These are phyloP conservation scores for Labrus mixtus DNA, from an alignment of 2,113 vertebrate genomes.

Conservation along the genomic window DNA sequence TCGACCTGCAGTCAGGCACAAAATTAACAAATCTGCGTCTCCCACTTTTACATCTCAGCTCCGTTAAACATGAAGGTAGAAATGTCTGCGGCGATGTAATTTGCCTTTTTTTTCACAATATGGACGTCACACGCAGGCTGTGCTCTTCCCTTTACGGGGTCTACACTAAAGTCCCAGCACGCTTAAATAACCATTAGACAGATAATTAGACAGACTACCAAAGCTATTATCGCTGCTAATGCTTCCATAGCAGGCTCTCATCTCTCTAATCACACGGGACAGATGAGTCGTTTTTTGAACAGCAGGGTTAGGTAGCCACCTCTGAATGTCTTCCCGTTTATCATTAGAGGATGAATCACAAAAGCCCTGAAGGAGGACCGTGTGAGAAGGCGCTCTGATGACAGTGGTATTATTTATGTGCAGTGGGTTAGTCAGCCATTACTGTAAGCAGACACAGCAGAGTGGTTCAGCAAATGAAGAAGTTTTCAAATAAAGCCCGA, in stretches of 20 bases:
- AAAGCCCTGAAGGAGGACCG: slow-evolving; percentile 3
- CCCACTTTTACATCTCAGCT: slow-evolving; percentile 25
- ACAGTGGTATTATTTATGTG: background rate
- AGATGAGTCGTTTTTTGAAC: slow-evolving; percentile 39
- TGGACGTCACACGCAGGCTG: slow-evolving; percentile 7
- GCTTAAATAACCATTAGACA: slow-evolving; percentile 46
- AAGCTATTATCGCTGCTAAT: slow-evolving; percentile 37
- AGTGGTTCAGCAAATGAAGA: background rate
- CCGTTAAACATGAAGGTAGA: slow-evolving; percentile 22
- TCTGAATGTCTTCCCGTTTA: slow-evolving; percentile 26
- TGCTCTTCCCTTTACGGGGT: background rate
- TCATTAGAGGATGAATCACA: slow-evolving; percentile 37
- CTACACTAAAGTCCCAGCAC: slow-evolving; percentile 17
- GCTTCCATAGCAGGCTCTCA: slow-evolving; percentile 8
- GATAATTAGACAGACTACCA: slow-evolving; percentile 47
- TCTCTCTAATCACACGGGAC: slow-evolving; percentile 44
- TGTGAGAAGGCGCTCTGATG: slow-evolving; percentile 18
- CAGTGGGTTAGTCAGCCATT: slow-evolving; percentile 13
- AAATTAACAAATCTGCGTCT: slow-evolving; percentile 51
- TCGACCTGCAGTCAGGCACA: slow-evolving; percentile 48
- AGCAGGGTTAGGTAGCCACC: slow-evolving; percentile 7
- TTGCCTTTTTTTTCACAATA: slow-evolving; percentile 36
- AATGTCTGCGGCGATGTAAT: slow-evolving; percentile 27
- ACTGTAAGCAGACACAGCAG: background rate
- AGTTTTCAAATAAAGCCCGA: slow-evolving; percentile 11